Conservation (phyloP, 2,888 invertebrate genomes). For the Harmothoe impar region DNA sequence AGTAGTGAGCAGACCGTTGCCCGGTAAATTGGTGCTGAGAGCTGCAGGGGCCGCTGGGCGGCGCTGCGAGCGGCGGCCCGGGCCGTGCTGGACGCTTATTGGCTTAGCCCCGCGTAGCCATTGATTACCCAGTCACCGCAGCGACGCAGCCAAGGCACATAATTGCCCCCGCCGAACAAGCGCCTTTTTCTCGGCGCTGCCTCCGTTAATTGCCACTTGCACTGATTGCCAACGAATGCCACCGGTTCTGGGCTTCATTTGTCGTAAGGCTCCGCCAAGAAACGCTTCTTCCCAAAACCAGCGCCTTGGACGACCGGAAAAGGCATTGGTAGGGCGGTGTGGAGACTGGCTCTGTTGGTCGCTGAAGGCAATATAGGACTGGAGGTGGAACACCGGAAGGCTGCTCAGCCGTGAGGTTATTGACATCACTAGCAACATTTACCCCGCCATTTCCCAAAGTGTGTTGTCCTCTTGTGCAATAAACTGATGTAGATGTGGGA, state of each 20-base stretch:
- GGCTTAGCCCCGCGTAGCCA: conserved; percentile 58
- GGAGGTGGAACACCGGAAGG: background rate
- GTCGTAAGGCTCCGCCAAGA: conserved; percentile 31
- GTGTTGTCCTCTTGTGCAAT: too few relatives aligned
- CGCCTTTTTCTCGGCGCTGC: conserved; percentile 56
- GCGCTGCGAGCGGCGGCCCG: background rate
- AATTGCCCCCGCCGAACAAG: conserved; percentile 61
- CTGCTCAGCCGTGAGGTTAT: background rate
- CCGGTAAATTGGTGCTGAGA: conserved; percentile 38
- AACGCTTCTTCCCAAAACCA: conserved; percentile 44
- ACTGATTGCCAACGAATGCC: conserved; percentile 63
- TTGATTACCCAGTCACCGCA: conserved; percentile 57
- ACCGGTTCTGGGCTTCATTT: conserved; percentile 59
- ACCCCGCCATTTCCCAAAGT: too few relatives aligned
- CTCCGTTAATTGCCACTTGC: conserved; percentile 64
- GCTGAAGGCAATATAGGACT: background rate
- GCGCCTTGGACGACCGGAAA: conserved; percentile 29
- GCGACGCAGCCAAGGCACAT: conserved; percentile 57
- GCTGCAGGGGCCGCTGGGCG: conserved; percentile 3
- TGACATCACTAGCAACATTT: background rate
- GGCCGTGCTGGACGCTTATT: conserved; percentile 45
- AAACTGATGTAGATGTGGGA: too few relatives aligned
- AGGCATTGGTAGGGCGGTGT: conserved; percentile 45
- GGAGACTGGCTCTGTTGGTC: background rate
- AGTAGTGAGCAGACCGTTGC: conserved; percentile 8